These are phyloP conservation scores for Cossypha heuglini DNA, from an alignment of 2,797 vertebrate genomes.

Conservation along the genomic window DNA sequence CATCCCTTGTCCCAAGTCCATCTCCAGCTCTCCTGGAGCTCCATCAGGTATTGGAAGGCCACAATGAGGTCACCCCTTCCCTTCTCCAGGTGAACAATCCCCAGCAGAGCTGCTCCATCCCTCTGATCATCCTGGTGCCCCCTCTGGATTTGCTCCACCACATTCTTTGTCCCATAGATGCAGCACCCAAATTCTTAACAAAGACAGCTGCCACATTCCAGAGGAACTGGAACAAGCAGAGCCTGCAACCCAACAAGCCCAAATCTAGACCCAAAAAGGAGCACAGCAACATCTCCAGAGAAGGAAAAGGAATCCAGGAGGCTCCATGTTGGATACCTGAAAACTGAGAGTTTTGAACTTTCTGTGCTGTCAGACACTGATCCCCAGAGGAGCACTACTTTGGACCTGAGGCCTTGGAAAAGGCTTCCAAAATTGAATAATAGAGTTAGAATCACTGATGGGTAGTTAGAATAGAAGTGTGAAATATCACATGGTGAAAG, in stretches of 20 bases:
- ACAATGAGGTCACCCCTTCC: neutral
- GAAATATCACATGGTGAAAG: too few relatives aligned
- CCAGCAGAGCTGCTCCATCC: neutral
- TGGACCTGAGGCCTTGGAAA: too few relatives aligned
- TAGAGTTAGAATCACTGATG: too few relatives aligned
- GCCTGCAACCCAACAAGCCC: neutral
- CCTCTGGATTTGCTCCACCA: neutral
- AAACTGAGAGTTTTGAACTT: too few relatives aligned
- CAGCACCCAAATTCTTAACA: neutral
- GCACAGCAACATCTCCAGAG: neutral
- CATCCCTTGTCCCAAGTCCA: fast-evolving
- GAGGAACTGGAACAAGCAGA: neutral
- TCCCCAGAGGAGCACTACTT: too few relatives aligned
- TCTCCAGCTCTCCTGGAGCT: too few relatives aligned
- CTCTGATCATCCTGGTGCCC: neutral
- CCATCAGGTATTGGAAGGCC: neutral
- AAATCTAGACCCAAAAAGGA: fast-evolving
- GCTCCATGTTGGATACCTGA: neutral
- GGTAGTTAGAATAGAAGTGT: too few relatives aligned
- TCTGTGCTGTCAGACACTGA: too few relatives aligned
- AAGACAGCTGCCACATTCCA: neutral
- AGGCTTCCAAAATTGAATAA: too few relatives aligned
- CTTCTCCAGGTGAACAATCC: neutral
- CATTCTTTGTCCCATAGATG: too few relatives aligned
- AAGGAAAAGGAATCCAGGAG: neutral